phyloP scores from a whole-genome alignment of 2,113 vertebrate species.

The Polypterus senegalus region DNA sequence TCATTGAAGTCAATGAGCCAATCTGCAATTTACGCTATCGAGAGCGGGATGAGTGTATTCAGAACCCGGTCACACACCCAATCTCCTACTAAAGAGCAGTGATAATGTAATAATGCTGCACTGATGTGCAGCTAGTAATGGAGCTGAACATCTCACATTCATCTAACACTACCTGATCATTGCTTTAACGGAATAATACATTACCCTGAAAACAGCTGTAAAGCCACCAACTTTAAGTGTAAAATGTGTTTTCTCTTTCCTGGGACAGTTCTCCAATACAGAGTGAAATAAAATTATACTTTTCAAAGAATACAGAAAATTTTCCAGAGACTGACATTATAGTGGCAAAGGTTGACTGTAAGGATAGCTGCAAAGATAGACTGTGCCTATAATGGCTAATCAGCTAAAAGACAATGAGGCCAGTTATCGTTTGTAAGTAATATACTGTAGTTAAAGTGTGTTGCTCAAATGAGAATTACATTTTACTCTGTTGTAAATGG shows the following conservation, averaged over 20 bases:
- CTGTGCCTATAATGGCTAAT: no score
- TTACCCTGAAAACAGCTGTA: constrained; percentile 63
- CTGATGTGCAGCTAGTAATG: constrained; percentile 86
- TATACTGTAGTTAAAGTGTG: no score
- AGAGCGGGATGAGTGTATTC: constrained; percentile 83
- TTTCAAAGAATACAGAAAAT: constrained; percentile 39
- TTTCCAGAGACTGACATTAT: no score
- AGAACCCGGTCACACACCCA: constrained; percentile 83
- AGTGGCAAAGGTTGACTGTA: no score
- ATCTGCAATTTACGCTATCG: constrained; percentile 81
- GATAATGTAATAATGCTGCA: constrained; percentile 86
- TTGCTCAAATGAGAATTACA: no score
- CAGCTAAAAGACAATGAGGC: no score
- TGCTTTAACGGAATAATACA: constrained; percentile 77
- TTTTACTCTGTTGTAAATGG: no score
- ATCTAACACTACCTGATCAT: constrained; percentile 83
- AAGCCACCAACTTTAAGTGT: constrained; percentile 55
- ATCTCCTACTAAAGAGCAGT: constrained; percentile 86
- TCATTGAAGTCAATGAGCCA: constrained; percentile 93
- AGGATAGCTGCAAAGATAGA: no score
- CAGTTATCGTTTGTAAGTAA: no score
- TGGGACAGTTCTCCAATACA: constrained; percentile 40
- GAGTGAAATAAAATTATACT: constrained; percentile 44
- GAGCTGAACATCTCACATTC: constrained; percentile 85
- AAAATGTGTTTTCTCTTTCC: constrained; percentile 43